Percentiles rank a stretch among this genome's conserved stretches.
Evolutionary conservation across 2,113 vertebrate species (phyloP).

Genomic region (Platichthys flesus): DNA sequence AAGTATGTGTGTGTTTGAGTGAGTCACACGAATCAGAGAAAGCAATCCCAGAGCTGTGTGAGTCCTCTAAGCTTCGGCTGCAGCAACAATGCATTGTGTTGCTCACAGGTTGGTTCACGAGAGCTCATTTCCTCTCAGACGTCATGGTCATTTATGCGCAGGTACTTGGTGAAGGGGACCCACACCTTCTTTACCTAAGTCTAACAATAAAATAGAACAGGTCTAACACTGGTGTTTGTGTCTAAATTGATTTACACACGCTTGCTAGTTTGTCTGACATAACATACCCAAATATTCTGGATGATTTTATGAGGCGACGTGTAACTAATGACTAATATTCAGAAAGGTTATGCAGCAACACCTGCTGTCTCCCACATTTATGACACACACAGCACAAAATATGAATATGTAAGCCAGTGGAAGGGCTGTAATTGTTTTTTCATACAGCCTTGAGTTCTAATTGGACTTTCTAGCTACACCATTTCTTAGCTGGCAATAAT

Average conservation of each 20-base stretch:
- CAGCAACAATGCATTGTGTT: not conserved
- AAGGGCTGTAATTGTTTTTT: constrained; percentile 41
- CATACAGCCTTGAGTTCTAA: constrained; percentile 48
- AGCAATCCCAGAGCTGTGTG: not conserved
- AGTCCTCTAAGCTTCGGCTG: constrained; percentile 12
- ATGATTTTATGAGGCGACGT: constrained; percentile 49
- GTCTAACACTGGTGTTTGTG: not conserved
- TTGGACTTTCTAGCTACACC: constrained; percentile 51
- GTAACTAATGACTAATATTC: constrained; percentile 47
- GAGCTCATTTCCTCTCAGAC: not conserved
- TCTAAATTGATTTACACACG: constrained; percentile 18
- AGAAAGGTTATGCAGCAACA: constrained; percentile 31
- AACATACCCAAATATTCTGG: constrained; percentile 31
- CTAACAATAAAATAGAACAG: not conserved
- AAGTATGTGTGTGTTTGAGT: not conserved
- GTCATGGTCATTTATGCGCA: not conserved
- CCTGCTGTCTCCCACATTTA: constrained; percentile 39
- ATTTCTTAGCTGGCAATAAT: constrained; percentile 49
- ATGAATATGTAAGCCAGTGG: constrained; percentile 42
- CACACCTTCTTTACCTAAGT: too few species aligned
- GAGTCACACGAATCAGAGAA: constrained; percentile 22
- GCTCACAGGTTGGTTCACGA: constrained; percentile 16
- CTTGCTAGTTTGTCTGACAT: constrained; percentile 31
- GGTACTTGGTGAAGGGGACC: not conserved
- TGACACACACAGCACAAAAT: constrained; percentile 14